These are phyloP conservation scores for Globodera ellingtonae DNA, from an alignment of 1,140 invertebrate genomes.

Conservation along the genomic window DNA sequence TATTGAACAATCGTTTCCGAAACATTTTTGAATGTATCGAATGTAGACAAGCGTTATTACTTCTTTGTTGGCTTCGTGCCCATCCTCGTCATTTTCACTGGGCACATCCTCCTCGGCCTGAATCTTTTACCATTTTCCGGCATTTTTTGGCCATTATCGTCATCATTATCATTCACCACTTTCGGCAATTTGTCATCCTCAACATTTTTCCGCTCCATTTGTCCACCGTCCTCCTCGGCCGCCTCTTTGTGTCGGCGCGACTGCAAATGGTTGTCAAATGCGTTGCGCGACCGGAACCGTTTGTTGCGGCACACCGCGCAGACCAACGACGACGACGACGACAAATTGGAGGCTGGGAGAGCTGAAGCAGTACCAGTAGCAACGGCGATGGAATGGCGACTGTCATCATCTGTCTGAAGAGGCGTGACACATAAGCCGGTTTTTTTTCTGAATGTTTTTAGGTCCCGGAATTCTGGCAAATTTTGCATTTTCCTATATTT, in stretches of 20 bases:
- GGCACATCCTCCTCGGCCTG: background rate
- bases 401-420: too few species aligned
- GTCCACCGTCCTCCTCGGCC: constrained; percentile 6
- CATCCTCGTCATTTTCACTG: background rate
- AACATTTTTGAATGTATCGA: background rate
- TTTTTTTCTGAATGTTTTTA: too few species aligned
- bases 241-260: constrained; percentile 87
- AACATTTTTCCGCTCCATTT: constrained; percentile 36
- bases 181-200: background rate
- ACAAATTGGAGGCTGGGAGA: background rate
- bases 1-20: background rate
- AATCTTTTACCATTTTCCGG: background rate
- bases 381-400: background rate
- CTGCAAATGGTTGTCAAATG: constrained; percentile 84
- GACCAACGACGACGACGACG: background rate
- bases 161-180: background rate
- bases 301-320: constrained; percentile 76
- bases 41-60: background rate
- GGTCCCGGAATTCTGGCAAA: too few species aligned
- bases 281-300: constrained; percentile 77
- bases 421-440: too few species aligned
- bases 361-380: background rate
- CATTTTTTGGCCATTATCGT: background rate
- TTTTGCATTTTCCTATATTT: background rate
- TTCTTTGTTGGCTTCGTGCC: background rate